Evolutionary conservation across 2,888 invertebrate species (phyloP).

Genomic region (Brachypalpus laphriformis): DNA sequence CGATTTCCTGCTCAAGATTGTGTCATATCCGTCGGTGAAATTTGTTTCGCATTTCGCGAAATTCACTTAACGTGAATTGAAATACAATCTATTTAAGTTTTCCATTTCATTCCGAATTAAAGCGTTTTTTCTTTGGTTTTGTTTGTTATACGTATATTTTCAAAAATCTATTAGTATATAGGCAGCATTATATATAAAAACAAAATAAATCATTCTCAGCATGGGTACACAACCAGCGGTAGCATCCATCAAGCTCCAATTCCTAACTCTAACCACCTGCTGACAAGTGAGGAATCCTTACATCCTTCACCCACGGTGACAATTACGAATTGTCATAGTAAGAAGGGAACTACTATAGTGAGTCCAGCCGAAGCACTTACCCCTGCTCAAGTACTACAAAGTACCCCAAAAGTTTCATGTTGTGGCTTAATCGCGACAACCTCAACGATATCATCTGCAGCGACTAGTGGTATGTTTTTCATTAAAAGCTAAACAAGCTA

Average conservation of each 20-base stretch:
- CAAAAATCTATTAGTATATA: neutral
- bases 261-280: constrained; percentile 75
- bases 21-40: constrained; percentile 79
- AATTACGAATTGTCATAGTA: constrained; percentile 67
- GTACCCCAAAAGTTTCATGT: constrained; percentile 73
- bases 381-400: constrained; percentile 58
- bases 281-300: constrained; percentile 74
- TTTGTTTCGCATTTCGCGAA: constrained; percentile 53
- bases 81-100: constrained; percentile 49
- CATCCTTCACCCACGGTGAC: constrained; percentile 72
- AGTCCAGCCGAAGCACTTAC: constrained; percentile 62
- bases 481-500: too few relatives aligned
- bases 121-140: constrained; percentile 1
- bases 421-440: constrained; percentile 72
- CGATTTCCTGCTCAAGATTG: constrained; percentile 81
- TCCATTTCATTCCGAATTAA: neutral
- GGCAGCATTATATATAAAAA: constrained; percentile 13
- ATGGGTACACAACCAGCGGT: constrained; percentile 66
- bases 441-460: constrained; percentile 74
- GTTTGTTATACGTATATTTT: neutral
- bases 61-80: constrained; percentile 63
- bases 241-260: constrained; percentile 66
- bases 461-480: constrained; percentile 68
- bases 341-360: constrained; percentile 61
- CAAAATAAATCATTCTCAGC: constrained; percentile 62